A percentile compares a stretch with the other conserved stretches of the same genome.
Evolutionary conservation across 64 coral and sea anemone genomes (phyloP).

Genomic region (Actinia tenebrosa): DNA sequence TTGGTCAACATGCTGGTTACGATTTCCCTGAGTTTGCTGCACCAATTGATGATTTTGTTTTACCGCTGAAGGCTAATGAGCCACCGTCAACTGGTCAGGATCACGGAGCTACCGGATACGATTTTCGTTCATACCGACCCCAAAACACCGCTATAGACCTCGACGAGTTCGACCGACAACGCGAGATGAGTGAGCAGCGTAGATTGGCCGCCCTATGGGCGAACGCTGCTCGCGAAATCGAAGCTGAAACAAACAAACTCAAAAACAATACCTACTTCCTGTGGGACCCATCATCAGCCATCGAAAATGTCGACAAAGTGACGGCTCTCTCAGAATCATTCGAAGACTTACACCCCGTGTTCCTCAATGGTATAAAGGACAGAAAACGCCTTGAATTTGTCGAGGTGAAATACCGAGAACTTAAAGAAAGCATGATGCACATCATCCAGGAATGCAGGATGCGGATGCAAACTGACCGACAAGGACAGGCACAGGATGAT

Average conservation of each 20-base stretch:
- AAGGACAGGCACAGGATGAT: background rate
- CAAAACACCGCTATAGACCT: background rate
- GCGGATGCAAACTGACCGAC: background rate
- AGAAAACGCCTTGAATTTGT: background rate
- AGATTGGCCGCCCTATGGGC: conserved; percentile 2
- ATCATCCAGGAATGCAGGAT: background rate
- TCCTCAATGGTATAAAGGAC: background rate
- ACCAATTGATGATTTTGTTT: conserved; percentile 6
- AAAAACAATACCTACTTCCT: background rate
- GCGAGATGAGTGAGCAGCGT: background rate
- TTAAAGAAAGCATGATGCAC: background rate
- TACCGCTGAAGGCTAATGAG: background rate
- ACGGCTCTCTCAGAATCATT: background rate
- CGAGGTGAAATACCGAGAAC: background rate
- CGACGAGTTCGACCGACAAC: background rate
- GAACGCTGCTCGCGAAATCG: background rate
- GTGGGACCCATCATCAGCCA: background rate
- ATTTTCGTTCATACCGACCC: background rate
- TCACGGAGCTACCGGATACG: conserved; percentile 6
- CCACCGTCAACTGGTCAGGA: background rate
- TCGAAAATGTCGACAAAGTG: background rate
- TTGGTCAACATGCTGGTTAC: conserved; percentile 1
- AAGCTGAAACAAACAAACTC: background rate
- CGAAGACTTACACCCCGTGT: background rate
- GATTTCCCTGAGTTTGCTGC: background rate